phyloP scores from a whole-genome alignment of 2,797 vertebrate genomes.

The Chelon auratus region DNA sequence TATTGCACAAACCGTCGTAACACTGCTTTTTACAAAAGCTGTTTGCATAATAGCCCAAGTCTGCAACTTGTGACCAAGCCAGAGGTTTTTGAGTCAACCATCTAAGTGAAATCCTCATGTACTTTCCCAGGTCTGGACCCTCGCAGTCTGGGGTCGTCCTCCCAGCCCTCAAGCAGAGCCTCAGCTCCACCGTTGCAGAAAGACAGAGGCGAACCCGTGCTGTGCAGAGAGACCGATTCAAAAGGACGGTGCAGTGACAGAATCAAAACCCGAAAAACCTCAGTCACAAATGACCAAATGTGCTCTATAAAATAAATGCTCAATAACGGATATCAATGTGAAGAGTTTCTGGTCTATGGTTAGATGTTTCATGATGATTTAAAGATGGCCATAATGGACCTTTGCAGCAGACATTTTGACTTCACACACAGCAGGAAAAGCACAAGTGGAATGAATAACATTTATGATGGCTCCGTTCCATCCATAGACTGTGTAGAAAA shows the following conservation, averaged over 20 bases:
- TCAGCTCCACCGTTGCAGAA: slow-evolving; percentile 79
- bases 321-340: background rate
- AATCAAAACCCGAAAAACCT: slow-evolving; percentile 9
- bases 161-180: slow-evolving; percentile 85
- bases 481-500: too few species aligned
- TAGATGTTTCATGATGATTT: background rate
- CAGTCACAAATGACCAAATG: background rate
- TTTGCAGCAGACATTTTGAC: background rate
- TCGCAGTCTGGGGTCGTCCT: slow-evolving; percentile 77
- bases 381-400: background rate
- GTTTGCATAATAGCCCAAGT: background rate
- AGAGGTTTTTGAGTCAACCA: background rate
- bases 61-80: background rate
- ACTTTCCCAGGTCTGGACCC: slow-evolving; percentile 64
- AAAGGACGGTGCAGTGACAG: slow-evolving; percentile 71
- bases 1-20: background rate
- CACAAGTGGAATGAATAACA: background rate
- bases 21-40: background rate
- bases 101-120: background rate
- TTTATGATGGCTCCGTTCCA: background rate
- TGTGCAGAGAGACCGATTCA: slow-evolving; percentile 80
- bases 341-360: slow-evolving; percentile 12
- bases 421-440: background rate
- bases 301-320: background rate
- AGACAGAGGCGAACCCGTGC: slow-evolving; percentile 84